Evolutionary conservation across 1,140 invertebrate species (phyloP), one percentile per base, ranked within the genome.

Genomic region (Apolygus lucorum): DNA sequence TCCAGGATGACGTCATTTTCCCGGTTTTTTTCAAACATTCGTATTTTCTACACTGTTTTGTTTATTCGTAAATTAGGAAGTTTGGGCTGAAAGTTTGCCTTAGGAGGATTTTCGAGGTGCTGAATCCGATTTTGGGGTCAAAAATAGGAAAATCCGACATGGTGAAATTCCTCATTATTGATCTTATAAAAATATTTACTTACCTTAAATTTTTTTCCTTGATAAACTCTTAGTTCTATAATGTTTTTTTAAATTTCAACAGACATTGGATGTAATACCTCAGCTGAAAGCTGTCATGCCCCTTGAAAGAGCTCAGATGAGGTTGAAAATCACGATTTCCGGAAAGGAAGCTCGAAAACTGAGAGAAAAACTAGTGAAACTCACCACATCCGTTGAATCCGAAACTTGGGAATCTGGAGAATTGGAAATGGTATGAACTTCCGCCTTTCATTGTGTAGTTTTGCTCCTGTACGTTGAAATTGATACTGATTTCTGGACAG

Each of bases 261-360:
- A 87, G 84, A 94, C 96, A 1, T 79, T 99, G 63, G 95, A 98
- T 78, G 93, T 96, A 0, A 98, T 99, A 72, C 91, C 91, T 70
- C 84, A 93, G 74, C 81, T 99, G 14, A 92, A 92, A 79, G 86
- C 88, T 72, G 86, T 87, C 8, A 90, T 99, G 75, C 91, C 92
- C 1, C 87, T 99, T 74, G 93, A 98, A 77, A 83, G 95, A 77
- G 95, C 96, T 0, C 92, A 97, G 77, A 99, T 99, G 97, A 88
- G 92, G 77, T 77, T 99, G 0, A 85, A 86, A 72, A 84, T 97
- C 28, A 78, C 83, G 1, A 81, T 95, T 59, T 83, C 84, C 49
- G 89, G 84, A 0, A 95, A 93, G 81, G 89, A 94, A 65, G 89
- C 90, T 0, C 87, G 87, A 71, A 87, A 89, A 73, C 76, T 94